Conservation (phyloP, 2,888 invertebrate species). For the Keiferia lycopersicella region DNA sequence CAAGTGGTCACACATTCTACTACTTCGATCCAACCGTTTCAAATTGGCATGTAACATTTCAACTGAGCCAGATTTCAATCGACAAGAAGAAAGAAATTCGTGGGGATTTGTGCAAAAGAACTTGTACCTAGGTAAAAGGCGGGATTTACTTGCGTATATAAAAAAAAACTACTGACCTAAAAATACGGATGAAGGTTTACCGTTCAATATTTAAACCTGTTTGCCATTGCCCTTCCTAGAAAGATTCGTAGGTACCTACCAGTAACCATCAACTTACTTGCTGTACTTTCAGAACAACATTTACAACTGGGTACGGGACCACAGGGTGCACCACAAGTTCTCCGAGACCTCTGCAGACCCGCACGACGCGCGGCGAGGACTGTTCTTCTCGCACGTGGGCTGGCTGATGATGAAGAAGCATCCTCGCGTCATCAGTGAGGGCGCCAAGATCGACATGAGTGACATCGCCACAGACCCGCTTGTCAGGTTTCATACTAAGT, state of each 20-base stretch:
- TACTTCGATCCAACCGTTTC: neutral
- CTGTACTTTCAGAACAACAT: constrained; percentile 81
- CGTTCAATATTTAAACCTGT: too few relatives aligned
- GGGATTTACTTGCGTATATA: too few relatives aligned
- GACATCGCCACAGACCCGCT: constrained; percentile 90
- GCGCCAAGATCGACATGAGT: constrained; percentile 89
- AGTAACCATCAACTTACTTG: neutral
- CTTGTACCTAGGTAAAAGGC: too few relatives aligned
- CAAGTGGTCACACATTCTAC: neutral
- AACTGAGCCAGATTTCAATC: too few relatives aligned
- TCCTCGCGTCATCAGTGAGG: constrained; percentile 89
- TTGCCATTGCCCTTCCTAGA: too few relatives aligned
- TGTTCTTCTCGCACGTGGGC: constrained; percentile 96
- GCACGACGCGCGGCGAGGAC: constrained; percentile 90
- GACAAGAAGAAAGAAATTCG: too few relatives aligned
- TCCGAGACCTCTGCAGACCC: constrained; percentile 91
- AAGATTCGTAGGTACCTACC: too few relatives aligned
- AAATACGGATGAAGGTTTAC: too few relatives aligned
- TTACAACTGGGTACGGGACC: constrained; percentile 88
- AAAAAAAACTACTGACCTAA: too few relatives aligned
- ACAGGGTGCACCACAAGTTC: constrained; percentile 88
- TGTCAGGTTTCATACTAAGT: constrained; percentile 89
- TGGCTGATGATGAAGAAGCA: constrained; percentile 96
- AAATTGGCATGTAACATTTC: too few relatives aligned
- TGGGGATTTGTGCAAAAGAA: too few relatives aligned